Percentiles rank a stretch among this genome's conserved stretches.
Evolutionary conservation across 53 echinoderm and acorn worm genomes (phyloP).

Genomic region (Paelopatides confundens): DNA sequence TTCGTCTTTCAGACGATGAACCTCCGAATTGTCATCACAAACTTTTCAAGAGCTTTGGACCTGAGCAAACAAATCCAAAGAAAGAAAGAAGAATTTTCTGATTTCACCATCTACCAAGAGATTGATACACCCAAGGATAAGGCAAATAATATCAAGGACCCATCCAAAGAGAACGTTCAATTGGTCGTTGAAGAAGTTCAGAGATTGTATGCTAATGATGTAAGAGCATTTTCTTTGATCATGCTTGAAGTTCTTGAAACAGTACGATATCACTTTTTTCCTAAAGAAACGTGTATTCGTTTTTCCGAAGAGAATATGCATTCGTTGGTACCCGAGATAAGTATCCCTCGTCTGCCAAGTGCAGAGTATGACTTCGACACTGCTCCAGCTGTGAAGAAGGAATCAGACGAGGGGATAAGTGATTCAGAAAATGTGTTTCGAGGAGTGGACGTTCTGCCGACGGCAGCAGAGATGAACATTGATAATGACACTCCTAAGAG

Average conservation of each 20-base stretch:
- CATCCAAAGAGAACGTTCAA: conserved; percentile 20
- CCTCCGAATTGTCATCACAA: conserved; percentile 87
- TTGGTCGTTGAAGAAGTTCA: conserved; percentile 60
- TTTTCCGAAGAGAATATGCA: neutral
- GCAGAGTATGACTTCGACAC: conserved; percentile 48
- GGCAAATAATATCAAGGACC: neutral
- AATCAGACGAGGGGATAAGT: conserved; percentile 1
- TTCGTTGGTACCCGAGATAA: conserved; percentile 8
- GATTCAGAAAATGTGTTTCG: neutral
- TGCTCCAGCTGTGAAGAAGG: conserved; percentile 11
- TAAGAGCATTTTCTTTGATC: conserved; percentile 92
- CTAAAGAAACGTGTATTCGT: conserved; percentile 11
- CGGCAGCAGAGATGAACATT: conserved; percentile 44
- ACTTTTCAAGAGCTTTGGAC: conserved; percentile 86
- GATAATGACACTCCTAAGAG: conserved; percentile 66
- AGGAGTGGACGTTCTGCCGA: neutral
- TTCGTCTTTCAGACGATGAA: conserved; percentile 71
- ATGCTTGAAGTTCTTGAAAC: conserved; percentile 85
- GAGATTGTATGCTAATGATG: conserved; percentile 76
- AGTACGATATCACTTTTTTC: conserved; percentile 22
- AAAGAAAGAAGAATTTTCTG: conserved; percentile 38
- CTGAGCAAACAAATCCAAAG: conserved; percentile 65
- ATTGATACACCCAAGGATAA: conserved; percentile 19
- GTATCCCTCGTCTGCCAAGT: conserved; percentile 35
- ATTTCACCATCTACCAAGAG: conserved; percentile 60